Percentiles rank a stretch among this genome's conserved stretches.
Conservation (phyloP, 1,140 invertebrate genomes). For the Druon quercuslanigerum region DNA sequence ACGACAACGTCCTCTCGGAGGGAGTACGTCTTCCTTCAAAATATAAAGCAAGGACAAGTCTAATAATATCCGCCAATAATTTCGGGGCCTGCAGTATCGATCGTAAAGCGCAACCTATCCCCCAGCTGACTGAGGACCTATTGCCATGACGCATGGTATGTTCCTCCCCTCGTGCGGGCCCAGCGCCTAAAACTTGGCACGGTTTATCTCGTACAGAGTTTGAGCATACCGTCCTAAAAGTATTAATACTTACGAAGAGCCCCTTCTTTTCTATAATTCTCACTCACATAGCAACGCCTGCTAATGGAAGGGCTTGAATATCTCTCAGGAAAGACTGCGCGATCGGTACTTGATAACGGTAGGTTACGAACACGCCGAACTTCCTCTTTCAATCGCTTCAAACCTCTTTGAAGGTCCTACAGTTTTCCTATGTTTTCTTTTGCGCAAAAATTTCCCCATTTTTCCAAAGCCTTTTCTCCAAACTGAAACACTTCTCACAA, state of each 20-base stretch:
- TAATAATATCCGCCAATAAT: background rate
- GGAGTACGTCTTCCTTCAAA: background rate
- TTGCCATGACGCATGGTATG: background rate
- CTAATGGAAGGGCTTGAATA: background rate
- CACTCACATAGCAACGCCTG: background rate
- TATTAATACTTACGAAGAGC: background rate
- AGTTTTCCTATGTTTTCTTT: background rate
- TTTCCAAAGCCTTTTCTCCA: background rate
- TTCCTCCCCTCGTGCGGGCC: slow-evolving; percentile 2
- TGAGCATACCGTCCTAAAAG: slow-evolving; percentile 1
- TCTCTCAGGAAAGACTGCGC: background rate
- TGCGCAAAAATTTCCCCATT: background rate
- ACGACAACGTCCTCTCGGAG: background rate
- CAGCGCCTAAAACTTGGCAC: background rate
- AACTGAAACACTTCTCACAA: background rate
- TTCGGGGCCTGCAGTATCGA: background rate
- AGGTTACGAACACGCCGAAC: background rate
- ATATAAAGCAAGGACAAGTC: background rate
- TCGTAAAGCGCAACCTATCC: background rate
- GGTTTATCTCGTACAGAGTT: background rate
- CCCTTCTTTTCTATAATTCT: background rate
- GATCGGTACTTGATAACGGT: background rate
- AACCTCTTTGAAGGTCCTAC: background rate
- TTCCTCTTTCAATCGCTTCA: background rate
- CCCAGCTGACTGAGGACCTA: background rate